phyloP scores from a whole-genome alignment of 2,113 vertebrate genomes.

The Archocentrus centrarchus region DNA sequence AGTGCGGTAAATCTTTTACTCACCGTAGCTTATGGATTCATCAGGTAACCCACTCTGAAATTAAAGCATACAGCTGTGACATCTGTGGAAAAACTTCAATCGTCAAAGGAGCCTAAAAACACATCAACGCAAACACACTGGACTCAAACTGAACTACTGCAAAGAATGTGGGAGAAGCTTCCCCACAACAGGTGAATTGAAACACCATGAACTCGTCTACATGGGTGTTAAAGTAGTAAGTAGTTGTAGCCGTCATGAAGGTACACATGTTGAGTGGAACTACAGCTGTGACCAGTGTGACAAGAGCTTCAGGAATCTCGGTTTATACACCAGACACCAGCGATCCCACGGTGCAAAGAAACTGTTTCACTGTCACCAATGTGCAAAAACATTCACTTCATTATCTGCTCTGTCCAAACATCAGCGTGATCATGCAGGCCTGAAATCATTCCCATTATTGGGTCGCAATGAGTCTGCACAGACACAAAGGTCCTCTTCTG shows the following conservation, averaged over 20 bases:
- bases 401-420: too few species aligned
- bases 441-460: too few species aligned
- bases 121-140: not conserved
- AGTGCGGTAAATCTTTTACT: not conserved
- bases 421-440: too few species aligned
- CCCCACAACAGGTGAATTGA: not conserved
- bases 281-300: too few species aligned
- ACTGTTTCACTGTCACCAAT: too few species aligned
- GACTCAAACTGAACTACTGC: not conserved
- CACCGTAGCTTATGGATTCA: not conserved
- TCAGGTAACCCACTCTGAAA: not conserved
- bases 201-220: not conserved
- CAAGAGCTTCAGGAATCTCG: not conserved
- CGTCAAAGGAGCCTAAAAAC: not conserved
- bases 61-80: not conserved
- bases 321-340: too few species aligned
- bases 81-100: not conserved
- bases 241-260: not conserved
- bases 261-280: too few species aligned
- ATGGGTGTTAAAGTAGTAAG: not conserved
- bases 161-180: not conserved
- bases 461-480: too few species aligned
- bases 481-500: too few species aligned
- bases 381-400: too few species aligned
- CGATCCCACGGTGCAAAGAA: too few species aligned